These are phyloP conservation scores for Macropis europaea DNA, from an alignment of 2,888 invertebrate genomes.

Conservation along the genomic window DNA sequence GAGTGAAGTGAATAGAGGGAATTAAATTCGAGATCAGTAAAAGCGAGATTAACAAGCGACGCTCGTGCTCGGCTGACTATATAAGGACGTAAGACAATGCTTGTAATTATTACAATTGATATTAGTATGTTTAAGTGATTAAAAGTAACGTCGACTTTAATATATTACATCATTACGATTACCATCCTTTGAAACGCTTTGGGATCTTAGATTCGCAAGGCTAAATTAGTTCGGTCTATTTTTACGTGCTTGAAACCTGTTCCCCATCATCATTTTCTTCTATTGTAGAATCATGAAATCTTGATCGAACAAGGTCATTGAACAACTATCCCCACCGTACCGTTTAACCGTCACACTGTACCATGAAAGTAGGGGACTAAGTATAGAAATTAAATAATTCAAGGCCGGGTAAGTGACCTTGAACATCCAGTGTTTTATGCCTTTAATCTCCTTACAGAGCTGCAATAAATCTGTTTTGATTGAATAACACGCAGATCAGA, in stretches of 20 bases:
- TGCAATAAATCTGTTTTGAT: conserved; percentile 38
- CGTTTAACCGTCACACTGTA: no score
- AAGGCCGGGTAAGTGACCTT: no score
- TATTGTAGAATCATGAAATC: no score
- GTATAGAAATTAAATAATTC: no score
- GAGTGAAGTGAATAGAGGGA: conserved; percentile 17
- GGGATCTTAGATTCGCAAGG: conserved; percentile 68
- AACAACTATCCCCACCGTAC: no score
- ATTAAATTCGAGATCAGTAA: background rate
- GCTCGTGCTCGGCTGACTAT: conserved; percentile 75
- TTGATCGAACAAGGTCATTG: no score
- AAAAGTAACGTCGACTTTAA: conserved; percentile 78
- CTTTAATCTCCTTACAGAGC: conserved; percentile 2
- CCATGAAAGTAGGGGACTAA: no score
- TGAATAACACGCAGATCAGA: conserved; percentile 47
- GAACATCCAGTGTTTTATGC: background rate
- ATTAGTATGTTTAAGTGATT: conserved; percentile 79
- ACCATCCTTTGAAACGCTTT: conserved; percentile 74
- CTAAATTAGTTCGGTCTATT: background rate
- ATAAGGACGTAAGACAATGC: conserved; percentile 79
- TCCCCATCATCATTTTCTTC: no score
- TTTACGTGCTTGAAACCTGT: no score
- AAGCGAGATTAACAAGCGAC: conserved; percentile 67
- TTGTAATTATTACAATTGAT: conserved; percentile 79
- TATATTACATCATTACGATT: conserved; percentile 73